A percentile compares a stretch with the other conserved stretches of the same genome.
Evolutionary conservation across 2,888 invertebrate genomes (phyloP).

Genomic region (Orthosia gracilis): DNA sequence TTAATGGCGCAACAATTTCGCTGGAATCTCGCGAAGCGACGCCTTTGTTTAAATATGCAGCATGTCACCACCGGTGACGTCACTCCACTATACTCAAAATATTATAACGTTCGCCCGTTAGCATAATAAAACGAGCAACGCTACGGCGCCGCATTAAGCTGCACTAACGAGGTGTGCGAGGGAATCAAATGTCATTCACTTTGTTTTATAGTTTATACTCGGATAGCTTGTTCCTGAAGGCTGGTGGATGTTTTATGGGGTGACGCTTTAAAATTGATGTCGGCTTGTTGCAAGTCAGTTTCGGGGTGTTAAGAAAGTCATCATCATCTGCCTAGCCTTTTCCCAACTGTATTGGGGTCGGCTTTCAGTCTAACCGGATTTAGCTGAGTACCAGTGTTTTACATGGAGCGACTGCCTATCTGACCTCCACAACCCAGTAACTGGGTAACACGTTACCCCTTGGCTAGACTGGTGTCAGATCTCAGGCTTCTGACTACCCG

Average conservation of each 20-base stretch:
- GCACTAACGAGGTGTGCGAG: conserved; percentile 81
- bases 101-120: conserved; percentile 86
- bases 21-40: conserved; percentile 66
- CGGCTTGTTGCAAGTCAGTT: neutral
- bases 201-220: conserved; percentile 64
- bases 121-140: conserved; percentile 88
- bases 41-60: conserved; percentile 84
- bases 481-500: too few relatives aligned
- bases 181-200: conserved; percentile 76
- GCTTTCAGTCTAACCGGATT: too few relatives aligned
- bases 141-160: conserved; percentile 84
- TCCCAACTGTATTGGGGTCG: too few relatives aligned
- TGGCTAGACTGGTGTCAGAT: too few relatives aligned
- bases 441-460: too few relatives aligned
- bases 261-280: neutral
- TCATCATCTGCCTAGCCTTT: too few relatives aligned
- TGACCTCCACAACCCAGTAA: too few relatives aligned
- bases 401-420: too few relatives aligned
- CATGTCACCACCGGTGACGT: conserved; percentile 86
- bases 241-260: neutral
- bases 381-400: too few relatives aligned
- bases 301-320: neutral
- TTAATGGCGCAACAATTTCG: conserved; percentile 68
- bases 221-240: conserved; percentile 32
- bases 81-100: conserved; percentile 82